phyloP scores from a whole-genome alignment of 2,113 vertebrate genomes.

The Bos javanicus region DNA sequence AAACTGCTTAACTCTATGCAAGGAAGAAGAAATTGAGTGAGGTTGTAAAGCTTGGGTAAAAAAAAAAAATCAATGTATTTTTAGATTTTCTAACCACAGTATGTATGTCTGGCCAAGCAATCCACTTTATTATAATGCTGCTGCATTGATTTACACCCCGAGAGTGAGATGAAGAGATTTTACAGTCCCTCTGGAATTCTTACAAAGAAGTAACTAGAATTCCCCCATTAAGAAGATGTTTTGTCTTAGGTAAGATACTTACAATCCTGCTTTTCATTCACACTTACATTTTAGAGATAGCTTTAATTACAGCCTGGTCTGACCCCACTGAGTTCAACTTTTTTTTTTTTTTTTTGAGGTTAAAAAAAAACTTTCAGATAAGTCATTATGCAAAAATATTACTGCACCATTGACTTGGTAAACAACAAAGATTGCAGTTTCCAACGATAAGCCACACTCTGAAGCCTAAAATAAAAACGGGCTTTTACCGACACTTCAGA shows the following conservation, averaged over 20 bases:
- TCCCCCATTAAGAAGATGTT: background rate
- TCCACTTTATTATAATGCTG: conserved; percentile 41
- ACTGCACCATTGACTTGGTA: conserved; percentile 2
- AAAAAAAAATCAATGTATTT: conserved; percentile 56
- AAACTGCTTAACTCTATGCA: background rate
- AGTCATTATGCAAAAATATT: conserved; percentile 39
- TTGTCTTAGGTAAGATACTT: background rate
- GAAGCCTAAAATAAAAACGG: conserved; percentile 5
- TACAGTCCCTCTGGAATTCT: conserved; percentile 14
- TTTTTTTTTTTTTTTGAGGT: conserved; percentile 37
- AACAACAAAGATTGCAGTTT: conserved; percentile 7
- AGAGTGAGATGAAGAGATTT: conserved; percentile 48
- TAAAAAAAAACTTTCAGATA: conserved; percentile 7
- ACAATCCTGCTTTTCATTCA: conserved; percentile 42
- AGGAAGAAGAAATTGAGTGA: conserved; percentile 51
- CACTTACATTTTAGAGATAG: background rate
- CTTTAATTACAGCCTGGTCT: conserved; percentile 33
- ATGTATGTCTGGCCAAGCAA: conserved; percentile 52
- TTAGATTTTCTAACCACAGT: conserved; percentile 64
- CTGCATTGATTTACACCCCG: conserved; percentile 53
- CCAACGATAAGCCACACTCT: background rate
- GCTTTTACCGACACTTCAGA: background rate
- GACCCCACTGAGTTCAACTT: conserved; percentile 36
- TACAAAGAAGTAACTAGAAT: background rate
- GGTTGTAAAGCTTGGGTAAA: conserved; percentile 35